Evolutionary conservation across 2,888 invertebrate genomes (phyloP), one percentile per base, ranked within the genome.

Genomic region (Rapana venosa): DNA sequence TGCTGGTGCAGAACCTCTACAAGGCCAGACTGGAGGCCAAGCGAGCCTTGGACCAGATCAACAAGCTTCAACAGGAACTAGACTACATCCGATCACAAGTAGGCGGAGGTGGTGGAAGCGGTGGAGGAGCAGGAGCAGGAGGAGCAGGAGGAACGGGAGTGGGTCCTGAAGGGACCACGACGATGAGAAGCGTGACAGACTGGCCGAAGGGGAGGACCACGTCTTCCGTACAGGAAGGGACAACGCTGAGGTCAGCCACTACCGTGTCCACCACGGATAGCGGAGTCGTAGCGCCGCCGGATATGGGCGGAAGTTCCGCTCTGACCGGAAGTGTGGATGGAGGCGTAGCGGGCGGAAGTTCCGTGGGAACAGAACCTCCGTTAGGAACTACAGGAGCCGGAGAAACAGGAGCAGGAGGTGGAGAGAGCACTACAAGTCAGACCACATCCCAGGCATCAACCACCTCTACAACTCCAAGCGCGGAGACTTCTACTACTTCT

Each of bases 271-370:
- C 61, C 20, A 30, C 32, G 6, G 86, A 61, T 17, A 22, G 86
- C 20, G 66, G 30, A 32, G 56, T 58, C 5, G 56, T 58, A 0
- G 22, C n/a, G 0, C 20, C 61, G 20, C 86, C 86, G 20, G 61
- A 86, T 22, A 61, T 61, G 61, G 61, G 86, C 61, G 86, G 86
- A 32, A 86, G 66, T 66, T 86, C 86, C 32, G 86, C 61, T 35
- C 35, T 86, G 30, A 32, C 30, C 32, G 86, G 86, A 61, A 86
- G 66, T 22, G 61, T 86, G 35, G 86, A 86, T 58, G 86, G 86
- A 6, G 86, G 84, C n/a, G 56, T 84, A 1, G 22, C 56, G n/a
- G 58, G 56, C 47, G 47, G 4, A 47, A 47, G 47, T 47, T 47
- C 47, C 4, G 47, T 47, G n/a, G 58, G 47, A 30, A 26, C 83